A percentile compares a stretch with the other conserved stretches of the same genome.
Conservation (phyloP, 2,797 vertebrate species). For the Oryzias sinensis region DNA sequence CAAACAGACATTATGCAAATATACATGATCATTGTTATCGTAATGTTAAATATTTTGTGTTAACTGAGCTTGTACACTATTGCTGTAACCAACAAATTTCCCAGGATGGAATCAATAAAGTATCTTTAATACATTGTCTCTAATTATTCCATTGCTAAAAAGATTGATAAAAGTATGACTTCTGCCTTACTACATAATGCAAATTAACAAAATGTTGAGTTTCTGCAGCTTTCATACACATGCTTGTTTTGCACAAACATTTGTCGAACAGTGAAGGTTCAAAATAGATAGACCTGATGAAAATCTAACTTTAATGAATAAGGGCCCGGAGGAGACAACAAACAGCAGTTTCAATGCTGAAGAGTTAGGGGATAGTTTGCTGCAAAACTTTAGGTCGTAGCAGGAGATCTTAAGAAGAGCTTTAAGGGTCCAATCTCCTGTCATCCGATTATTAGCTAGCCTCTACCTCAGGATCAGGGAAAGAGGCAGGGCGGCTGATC, state of each 20-base stretch:
- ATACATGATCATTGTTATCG: too few species aligned
- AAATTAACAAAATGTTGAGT: too few species aligned
- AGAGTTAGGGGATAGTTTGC: conserved; percentile 2
- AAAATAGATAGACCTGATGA: neutral
- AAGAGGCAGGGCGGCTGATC: conserved; percentile 20
- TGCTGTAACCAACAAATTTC: too few species aligned
- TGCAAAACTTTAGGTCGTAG: conserved; percentile 52
- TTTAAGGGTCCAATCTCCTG: conserved; percentile 70
- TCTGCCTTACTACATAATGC: too few species aligned
- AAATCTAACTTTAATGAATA: conserved; percentile 5
- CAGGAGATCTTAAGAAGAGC: conserved; percentile 64
- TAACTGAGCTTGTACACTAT: too few species aligned
- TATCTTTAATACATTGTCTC: too few species aligned
- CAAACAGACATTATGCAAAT: neutral
- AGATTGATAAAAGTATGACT: too few species aligned
- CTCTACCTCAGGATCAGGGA: conserved; percentile 68
- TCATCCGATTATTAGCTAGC: conserved; percentile 78
- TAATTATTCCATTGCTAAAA: too few species aligned
- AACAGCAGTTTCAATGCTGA: neutral
- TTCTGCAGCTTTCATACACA: too few species aligned
- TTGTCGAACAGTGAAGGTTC: too few species aligned
- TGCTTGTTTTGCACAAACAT: neutral
- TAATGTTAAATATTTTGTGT: too few species aligned
- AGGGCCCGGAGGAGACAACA: neutral
- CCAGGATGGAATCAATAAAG: too few species aligned